These are phyloP conservation scores for Talpa occidentalis DNA, from an alignment of 2,113 vertebrate species.

Conservation along the genomic window DNA sequence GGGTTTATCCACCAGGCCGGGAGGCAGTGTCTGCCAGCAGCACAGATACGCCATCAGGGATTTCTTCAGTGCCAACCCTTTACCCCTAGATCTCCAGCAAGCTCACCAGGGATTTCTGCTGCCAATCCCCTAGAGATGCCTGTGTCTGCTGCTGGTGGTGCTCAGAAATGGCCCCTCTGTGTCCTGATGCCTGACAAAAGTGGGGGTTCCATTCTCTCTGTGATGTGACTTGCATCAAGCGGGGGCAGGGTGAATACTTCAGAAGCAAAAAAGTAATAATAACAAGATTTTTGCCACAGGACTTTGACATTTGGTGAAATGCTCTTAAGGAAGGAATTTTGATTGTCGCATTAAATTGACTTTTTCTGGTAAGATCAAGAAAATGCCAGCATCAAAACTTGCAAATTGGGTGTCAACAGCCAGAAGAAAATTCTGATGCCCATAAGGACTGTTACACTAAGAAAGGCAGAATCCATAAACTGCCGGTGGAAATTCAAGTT, in stretches of 20 bases:
- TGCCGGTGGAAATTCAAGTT: neutral
- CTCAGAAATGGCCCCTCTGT: slow-evolving; percentile 78
- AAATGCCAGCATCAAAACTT: neutral
- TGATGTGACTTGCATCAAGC: neutral
- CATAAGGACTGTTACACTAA: neutral
- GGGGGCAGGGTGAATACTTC: neutral
- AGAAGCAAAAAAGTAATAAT: neutral
- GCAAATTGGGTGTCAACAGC: neutral
- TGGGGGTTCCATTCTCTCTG: neutral
- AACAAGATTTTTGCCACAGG: neutral
- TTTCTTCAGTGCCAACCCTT: neutral
- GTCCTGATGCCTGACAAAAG: neutral
- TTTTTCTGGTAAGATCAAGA: neutral
- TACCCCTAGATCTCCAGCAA: slow-evolving; percentile 58
- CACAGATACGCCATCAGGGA: neutral
- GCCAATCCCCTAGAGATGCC: slow-evolving; percentile 92
- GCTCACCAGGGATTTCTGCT: slow-evolving; percentile 95
- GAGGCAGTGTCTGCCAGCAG: neutral
- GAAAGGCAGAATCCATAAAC: neutral
- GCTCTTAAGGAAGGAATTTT: neutral
- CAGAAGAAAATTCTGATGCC: neutral
- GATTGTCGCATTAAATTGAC: neutral
- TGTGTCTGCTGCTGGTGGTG: slow-evolving; percentile 91
- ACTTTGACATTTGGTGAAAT: neutral
- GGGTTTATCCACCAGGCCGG: neutral